Base-by-base conservation (phyloP, 2,888 invertebrate genomes). In the Oscheius sp. region DNA sequence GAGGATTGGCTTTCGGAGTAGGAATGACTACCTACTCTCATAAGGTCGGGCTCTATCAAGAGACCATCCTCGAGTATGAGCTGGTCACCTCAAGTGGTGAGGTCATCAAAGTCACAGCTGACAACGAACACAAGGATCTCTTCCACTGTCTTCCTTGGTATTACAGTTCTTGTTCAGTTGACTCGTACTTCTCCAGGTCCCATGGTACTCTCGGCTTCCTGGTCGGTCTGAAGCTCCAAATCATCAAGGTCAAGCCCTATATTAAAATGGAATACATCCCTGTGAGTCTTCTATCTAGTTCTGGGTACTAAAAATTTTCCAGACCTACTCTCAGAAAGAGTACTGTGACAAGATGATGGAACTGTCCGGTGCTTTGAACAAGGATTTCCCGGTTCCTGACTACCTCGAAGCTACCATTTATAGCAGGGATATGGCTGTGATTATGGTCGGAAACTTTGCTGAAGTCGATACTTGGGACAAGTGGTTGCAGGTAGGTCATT, bases 1-100 rank as follows among this genome's bases (percentile, higher is more conserved):
- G 93, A 83, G 93, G 93, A 58, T 90, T 93, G 33, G 93, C 93
- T 0, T 91, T 93, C 87, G 93, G 93, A 13, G 92, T 92, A 0
- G 93, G 93, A n/a, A 93, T 93, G 93, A 93, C 93, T 0, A 93
- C 93, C 0, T 93, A 93, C 89, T 93, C 93, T 0, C 93, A 93
- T 89, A 93, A 89, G 87, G 92, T 92, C 0, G 93, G 93, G 29
- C 91, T 93, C 35, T 93, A 93, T 90, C 93, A 93, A 86, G 93
- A 93, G 89, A 92, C 92, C 0, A 91, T 93, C 63, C 90, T 90
- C 5, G 92, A 92, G 74, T 93, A 93, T 89, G 93, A 93, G 84
- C 92, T 93, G 0, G 92, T 93, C 2, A 89, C 93, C 1, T 92
- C 91, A 0, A 92, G 93, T 89, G 93, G 93, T 0, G 91, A 92